Conservation (phyloP, 1,140 invertebrate genomes). For the Stegodyphus dumicola region DNA sequence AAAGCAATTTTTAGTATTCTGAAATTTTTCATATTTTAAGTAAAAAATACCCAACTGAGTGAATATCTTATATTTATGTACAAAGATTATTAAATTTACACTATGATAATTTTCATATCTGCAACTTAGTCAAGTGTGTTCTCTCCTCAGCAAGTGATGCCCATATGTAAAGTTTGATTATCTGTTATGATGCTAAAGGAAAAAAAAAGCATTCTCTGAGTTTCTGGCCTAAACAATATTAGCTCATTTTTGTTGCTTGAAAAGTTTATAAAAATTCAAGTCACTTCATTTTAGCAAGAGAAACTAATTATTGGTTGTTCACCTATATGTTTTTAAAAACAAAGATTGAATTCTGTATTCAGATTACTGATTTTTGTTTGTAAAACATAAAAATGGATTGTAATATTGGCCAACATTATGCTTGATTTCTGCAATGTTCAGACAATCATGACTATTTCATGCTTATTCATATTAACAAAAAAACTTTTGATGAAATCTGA, state of each 20-base stretch:
- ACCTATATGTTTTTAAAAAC: background rate
- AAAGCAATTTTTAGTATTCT: too few species aligned
- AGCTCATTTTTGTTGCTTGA: slow-evolving; percentile 49
- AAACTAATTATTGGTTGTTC: background rate
- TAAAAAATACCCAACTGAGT: too few species aligned
- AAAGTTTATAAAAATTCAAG: slow-evolving; percentile 1
- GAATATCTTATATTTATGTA: too few species aligned
- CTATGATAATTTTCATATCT: slow-evolving; percentile 1
- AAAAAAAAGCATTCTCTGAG: too few species aligned
- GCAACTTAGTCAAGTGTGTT: slow-evolving; percentile 23
- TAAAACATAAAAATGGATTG: slow-evolving; percentile 14
- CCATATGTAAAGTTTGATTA: slow-evolving; percentile 47
- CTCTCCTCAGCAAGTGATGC: slow-evolving; percentile 49
- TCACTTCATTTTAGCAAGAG: background rate
- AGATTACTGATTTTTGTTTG: background rate
- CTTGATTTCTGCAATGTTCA: slow-evolving; percentile 33
- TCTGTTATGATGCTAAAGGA: too few species aligned
- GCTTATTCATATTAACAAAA: slow-evolving; percentile 52
- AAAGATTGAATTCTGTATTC: background rate
- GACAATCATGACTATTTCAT: slow-evolving; percentile 57
- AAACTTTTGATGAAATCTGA: slow-evolving; percentile 47
- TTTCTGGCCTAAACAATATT: background rate
- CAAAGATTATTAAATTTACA: too few species aligned
- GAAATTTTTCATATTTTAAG: too few species aligned
- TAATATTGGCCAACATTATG: slow-evolving; percentile 34